Percentiles rank a stretch among this genome's conserved stretches.
phyloP scores from a whole-genome alignment of 30 jellyfish, hydroid and myxozoan species.

The Aurelia coerulea region DNA sequence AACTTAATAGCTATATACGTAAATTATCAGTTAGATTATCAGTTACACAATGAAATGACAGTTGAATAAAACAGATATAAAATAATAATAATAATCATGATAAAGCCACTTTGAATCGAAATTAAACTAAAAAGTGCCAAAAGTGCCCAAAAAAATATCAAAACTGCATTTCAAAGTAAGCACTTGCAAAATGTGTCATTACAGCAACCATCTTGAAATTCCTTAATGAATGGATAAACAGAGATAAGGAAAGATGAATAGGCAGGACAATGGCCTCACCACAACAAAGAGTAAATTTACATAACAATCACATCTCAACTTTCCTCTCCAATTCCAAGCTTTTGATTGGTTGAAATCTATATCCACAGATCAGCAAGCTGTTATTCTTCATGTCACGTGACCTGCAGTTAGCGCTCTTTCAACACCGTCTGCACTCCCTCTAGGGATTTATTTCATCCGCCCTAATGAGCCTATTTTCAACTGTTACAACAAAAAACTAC shows the following conservation, averaged over 20 bases:
- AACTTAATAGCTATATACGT: too few relatives aligned
- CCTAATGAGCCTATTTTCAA: not conserved
- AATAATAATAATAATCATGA: too few relatives aligned
- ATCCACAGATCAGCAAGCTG: constrained; percentile 82
- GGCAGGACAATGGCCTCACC: constrained; percentile 60
- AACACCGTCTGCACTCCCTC: constrained; percentile 70
- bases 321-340: constrained; percentile 29
- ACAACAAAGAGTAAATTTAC: constrained; percentile 66
- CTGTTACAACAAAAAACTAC: not conserved
- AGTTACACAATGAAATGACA: too few relatives aligned
- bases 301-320: constrained; percentile 52
- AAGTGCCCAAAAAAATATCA: too few relatives aligned
- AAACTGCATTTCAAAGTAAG: too few relatives aligned
- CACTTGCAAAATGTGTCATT: constrained; percentile 1
- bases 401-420: constrained; percentile 64
- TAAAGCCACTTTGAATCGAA: too few relatives aligned
- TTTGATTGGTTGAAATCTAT: constrained; percentile 63
- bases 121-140: too few relatives aligned
- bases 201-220: constrained; percentile 5
- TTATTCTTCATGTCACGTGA: constrained; percentile 69
- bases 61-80: too few relatives aligned
- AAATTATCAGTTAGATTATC: too few relatives aligned
- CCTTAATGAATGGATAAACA: constrained; percentile 61
- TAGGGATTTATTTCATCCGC: constrained; percentile 48
- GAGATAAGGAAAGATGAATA: constrained; percentile 59